Base-by-base conservation (phyloP, 1,140 invertebrate species). In the Lordiphosa collinella region DNA sequence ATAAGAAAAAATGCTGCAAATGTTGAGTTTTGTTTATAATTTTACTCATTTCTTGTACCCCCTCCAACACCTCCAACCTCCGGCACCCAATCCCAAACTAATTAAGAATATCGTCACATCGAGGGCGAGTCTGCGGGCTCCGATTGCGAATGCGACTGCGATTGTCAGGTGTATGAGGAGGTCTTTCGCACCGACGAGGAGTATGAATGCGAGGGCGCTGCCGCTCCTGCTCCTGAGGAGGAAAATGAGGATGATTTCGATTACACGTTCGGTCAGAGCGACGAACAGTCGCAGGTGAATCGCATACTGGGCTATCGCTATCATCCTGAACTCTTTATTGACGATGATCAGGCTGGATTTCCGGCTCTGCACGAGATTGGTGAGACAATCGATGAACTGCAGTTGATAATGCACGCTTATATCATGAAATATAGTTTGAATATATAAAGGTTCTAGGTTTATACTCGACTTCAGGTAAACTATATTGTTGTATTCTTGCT, bases 341-440 rank as follows among this genome's bases (percentile, higher is more conserved):
- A 88, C 38, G 86, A 88, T 55, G 76, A 85, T n/a, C 58, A 74
- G 51, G 86, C 75, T 40, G 86, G 78, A 2, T 88, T 88, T 49
- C 86, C 86, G 50, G 79, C 67, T 6, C 62, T 88, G 61, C 86
- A 88, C 59, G 86, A 88, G 76, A 88, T 88, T 72, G 86, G 86
- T 85, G 87, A 89, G 71, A 88, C 84, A 70, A 88, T 88, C 70
- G 87, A 88, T 86, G 87, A 88, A 69, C 54, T 88, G 69, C 87
- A 88, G 53, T 50, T 88, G 52, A 87, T 87, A 56, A 87, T 89
- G 79, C 84, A 89, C 69, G 85, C 82, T 54, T 86, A 87, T 53
- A 80, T 88, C 54, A 74, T 87, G 72, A 88, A 88, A 74, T 88
- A 87, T 84, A 87, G 87, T 88, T 71, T 88, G 48, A 88, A 84